These are phyloP conservation scores for Cydia splendana DNA, from an alignment of 1,140 invertebrate genomes.

Conservation along the genomic window DNA sequence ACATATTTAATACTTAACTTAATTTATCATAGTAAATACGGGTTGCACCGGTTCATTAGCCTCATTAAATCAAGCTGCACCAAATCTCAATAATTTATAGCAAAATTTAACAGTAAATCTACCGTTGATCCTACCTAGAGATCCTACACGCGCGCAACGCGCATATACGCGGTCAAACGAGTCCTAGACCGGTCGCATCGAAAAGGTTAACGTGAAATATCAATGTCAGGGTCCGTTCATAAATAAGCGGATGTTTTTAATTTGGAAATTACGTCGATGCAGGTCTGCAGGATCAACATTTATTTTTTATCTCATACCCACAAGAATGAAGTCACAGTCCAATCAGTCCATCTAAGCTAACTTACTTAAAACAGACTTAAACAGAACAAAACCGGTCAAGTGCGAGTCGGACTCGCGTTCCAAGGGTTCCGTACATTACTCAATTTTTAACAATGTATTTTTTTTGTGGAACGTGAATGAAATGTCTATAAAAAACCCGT, in stretches of 20 bases:
- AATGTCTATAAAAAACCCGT: too few species aligned
- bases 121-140: neutral
- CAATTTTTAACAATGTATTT: too few species aligned
- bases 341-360: too few species aligned
- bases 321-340: too few species aligned
- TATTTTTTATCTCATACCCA: too few species aligned
- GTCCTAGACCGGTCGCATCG: slow-evolving; percentile 2
- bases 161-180: neutral
- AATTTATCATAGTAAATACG: neutral
- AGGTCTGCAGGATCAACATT: too few species aligned
- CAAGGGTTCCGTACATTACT: too few species aligned
- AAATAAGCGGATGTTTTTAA: neutral
- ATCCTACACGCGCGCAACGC: neutral
- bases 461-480: too few species aligned
- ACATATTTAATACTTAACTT: too few species aligned
- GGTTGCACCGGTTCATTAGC: neutral
- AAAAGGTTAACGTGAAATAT: neutral
- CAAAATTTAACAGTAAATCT: neutral
- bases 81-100: neutral
- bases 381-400: too few species aligned
- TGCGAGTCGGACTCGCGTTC: too few species aligned
- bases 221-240: neutral
- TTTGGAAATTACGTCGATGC: neutral
- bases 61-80: slow-evolving; percentile 3
- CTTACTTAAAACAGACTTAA: too few species aligned